Percentiles rank a stretch among this genome's conserved stretches.
phyloP scores from a whole-genome alignment of 2,113 vertebrate genomes.

The Limanda limanda region DNA sequence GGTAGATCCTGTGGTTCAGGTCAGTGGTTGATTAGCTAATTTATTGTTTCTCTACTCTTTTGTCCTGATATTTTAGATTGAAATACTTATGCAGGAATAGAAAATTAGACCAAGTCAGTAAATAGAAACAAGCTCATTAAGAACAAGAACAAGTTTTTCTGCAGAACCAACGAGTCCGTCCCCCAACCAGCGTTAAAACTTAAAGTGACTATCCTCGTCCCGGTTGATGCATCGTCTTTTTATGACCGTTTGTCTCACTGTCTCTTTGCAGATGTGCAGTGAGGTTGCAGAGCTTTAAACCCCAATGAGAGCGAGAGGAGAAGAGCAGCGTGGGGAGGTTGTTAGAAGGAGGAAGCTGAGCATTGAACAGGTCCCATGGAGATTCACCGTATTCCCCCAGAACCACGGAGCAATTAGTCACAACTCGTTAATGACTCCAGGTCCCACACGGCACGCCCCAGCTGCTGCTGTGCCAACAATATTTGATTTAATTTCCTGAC shows the following conservation, averaged over 20 bases:
- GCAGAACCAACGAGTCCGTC: neutral
- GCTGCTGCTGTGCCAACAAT: conserved; percentile 41
- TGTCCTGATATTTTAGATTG: conserved; percentile 36
- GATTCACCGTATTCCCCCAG: conserved; percentile 47
- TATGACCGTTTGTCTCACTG: neutral
- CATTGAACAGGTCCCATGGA: conserved; percentile 43
- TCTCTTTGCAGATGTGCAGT: neutral
- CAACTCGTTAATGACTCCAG: conserved; percentile 68
- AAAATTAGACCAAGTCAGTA: no score
- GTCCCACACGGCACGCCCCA: conserved; percentile 52
- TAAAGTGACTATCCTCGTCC: neutral
- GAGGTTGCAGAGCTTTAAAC: conserved; percentile 2
- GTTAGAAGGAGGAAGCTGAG: conserved; percentile 20
- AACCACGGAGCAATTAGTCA: conserved; percentile 68
- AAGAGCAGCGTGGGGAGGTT: neutral
- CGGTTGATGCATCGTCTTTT: neutral
- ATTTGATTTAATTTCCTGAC: conserved; percentile 62
- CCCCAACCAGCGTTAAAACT: neutral
- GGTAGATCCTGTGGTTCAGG: conserved; percentile 46
- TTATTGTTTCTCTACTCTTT: conserved; percentile 34
- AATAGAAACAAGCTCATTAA: no score
- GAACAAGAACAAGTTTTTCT: conserved; percentile 3
- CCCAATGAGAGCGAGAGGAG: conserved; percentile 1
- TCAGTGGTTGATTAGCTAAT: conserved; percentile 49
- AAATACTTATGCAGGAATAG: conserved; percentile 18